Evolutionary conservation across 1,140 invertebrate species (phyloP).

Genomic region (Argopecten irradians): DNA sequence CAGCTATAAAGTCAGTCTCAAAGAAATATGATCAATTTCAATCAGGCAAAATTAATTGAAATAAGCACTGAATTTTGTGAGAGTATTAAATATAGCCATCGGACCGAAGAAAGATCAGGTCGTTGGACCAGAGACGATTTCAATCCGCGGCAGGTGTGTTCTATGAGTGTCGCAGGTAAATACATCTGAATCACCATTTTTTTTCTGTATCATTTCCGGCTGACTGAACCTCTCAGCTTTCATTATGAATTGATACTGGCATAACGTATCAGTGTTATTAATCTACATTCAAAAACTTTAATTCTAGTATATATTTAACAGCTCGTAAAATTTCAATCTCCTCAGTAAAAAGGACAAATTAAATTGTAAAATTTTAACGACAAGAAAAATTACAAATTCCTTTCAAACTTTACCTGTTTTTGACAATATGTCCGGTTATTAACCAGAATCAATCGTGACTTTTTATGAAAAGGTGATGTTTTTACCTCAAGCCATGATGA

Average conservation of each 20-base stretch:
- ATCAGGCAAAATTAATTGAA: not conserved
- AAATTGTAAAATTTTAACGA: not conserved
- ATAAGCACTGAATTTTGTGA: not conserved
- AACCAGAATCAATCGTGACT: not conserved
- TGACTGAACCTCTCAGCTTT: not conserved
- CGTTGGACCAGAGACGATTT: not conserved
- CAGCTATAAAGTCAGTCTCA: not conserved
- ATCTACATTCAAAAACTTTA: not conserved
- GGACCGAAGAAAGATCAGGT: not conserved
- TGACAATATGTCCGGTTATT: not conserved
- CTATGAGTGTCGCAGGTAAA: not conserved
- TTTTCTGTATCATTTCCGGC: not conserved
- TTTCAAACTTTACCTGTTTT: not conserved
- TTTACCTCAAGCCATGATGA: not conserved
- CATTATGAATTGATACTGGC: not conserved
- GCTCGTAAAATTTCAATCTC: slow-evolving; percentile 10
- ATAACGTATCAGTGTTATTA: not conserved
- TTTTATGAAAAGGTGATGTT: not conserved
- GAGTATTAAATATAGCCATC: not conserved
- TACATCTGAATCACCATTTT: not conserved
- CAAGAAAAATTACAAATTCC: not conserved
- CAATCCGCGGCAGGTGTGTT: not conserved
- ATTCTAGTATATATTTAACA: not conserved
- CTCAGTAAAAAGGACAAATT: not conserved
- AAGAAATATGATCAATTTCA: not conserved